A percentile compares a stretch with the other conserved stretches of the same genome.
Conservation (phyloP, 2,888 invertebrate species). For the Choreutis nemorana region DNA sequence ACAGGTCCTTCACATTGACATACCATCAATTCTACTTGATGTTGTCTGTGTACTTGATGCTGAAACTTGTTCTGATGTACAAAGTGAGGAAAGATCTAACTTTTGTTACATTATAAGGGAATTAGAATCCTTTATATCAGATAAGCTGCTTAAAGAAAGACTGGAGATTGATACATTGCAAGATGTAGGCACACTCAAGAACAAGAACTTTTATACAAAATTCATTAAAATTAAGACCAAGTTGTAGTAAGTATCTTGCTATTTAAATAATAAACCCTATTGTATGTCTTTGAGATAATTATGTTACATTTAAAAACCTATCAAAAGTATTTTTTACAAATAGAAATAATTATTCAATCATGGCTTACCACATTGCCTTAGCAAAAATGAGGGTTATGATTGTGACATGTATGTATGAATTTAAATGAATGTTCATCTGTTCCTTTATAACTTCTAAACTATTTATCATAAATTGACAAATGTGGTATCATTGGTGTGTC, state of each 20-base stretch:
- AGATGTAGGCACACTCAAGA: slow-evolving; percentile 89
- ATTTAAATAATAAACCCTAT: too few species aligned
- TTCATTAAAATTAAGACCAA: slow-evolving; percentile 98
- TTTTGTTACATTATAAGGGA: slow-evolving; percentile 83
- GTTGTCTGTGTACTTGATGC: slow-evolving; percentile 85
- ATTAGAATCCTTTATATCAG: slow-evolving; percentile 83
- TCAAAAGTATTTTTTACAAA: too few species aligned
- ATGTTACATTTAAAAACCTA: slow-evolving; percentile 1
- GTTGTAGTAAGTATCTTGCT: slow-evolving; percentile 86
- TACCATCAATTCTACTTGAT: slow-evolving; percentile 86
- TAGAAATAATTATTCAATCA: background rate
- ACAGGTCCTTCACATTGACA: slow-evolving; percentile 79
- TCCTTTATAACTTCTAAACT: too few species aligned
- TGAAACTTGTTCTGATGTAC: slow-evolving; percentile 76
- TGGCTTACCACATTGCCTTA: too few species aligned
- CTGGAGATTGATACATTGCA: slow-evolving; percentile 93
- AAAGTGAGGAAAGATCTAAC: slow-evolving; percentile 76
- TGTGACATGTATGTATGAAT: too few species aligned
- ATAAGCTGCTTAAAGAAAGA: slow-evolving; percentile 88
- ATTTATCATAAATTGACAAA: too few species aligned
- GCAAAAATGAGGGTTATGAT: too few species aligned
- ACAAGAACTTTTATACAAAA: slow-evolving; percentile 90
- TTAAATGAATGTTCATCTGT: too few species aligned
- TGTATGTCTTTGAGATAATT: slow-evolving; percentile 3
- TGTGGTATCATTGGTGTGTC: too few species aligned